These are phyloP conservation scores for Hippopotamus amphibius DNA, from an alignment of 2,113 vertebrate species.

Conservation along the genomic window DNA sequence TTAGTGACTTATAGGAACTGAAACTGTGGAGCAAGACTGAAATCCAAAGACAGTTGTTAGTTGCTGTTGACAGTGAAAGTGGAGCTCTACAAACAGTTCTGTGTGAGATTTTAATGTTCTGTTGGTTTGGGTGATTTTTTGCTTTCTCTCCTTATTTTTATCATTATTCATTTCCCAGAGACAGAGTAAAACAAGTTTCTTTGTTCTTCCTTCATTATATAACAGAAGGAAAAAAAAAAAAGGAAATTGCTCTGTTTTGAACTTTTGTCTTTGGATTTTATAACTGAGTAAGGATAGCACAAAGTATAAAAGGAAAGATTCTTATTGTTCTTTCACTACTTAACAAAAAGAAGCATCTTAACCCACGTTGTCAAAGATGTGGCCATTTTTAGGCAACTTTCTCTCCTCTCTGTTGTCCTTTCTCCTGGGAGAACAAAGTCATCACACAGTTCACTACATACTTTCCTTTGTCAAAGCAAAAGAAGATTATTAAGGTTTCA, in stretches of 20 bases:
- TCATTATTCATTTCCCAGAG: conserved; percentile 52
- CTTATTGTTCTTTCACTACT: conserved; percentile 56
- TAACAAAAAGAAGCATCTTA: conserved; percentile 74
- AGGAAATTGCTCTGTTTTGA: conserved; percentile 38
- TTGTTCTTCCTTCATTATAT: conserved; percentile 68
- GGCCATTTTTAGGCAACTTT: conserved; percentile 64
- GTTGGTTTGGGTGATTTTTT: conserved; percentile 55
- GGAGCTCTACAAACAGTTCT: neutral
- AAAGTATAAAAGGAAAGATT: conserved; percentile 53
- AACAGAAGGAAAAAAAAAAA: neutral
- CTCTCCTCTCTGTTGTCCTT: conserved; percentile 28
- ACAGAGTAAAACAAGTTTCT: neutral
- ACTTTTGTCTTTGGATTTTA: conserved; percentile 48
- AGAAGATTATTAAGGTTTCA: conserved; percentile 62
- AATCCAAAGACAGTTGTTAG: neutral
- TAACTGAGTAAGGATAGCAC: neutral
- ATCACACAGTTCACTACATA: conserved; percentile 45
- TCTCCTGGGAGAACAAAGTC: conserved; percentile 74
- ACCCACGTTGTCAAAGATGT: conserved; percentile 57
- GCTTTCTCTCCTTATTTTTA: neutral
- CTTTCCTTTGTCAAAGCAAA: conserved; percentile 69
- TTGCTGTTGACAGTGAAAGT: neutral
- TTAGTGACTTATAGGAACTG: neutral
- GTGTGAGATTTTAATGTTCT: neutral
- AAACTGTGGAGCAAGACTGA: neutral